A percentile compares a stretch with the other conserved stretches of the same genome.
Conservation (phyloP, 2,888 invertebrate species). For the Dichetophora obliterata region DNA sequence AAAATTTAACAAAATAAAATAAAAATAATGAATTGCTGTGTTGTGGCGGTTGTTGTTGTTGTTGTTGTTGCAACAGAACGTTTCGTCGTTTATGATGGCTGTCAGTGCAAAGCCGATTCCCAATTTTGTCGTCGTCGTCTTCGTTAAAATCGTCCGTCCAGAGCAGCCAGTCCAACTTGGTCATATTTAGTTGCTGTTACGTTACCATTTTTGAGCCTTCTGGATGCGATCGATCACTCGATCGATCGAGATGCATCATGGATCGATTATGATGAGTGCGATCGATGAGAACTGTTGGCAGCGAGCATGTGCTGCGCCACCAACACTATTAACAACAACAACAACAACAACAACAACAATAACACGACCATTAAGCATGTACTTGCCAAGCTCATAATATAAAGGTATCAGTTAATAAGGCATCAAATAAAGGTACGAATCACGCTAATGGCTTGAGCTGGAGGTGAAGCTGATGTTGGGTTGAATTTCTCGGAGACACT, state of each 20-base stretch:
- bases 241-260: conserved; percentile 15
- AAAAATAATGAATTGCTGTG: conserved; percentile 45
- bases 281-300: conserved; percentile 12
- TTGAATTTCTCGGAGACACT: conserved; percentile 32
- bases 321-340: neutral
- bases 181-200: conserved; percentile 9
- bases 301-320: neutral
- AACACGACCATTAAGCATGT: neutral
- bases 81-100: conserved; percentile 42
- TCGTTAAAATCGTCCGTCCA: neutral
- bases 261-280: conserved; percentile 5
- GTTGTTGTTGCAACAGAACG: neutral
- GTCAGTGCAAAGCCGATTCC: conserved; percentile 37
- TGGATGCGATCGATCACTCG: neutral
- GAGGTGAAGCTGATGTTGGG: neutral
- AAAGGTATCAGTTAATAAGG: conserved; percentile 28
- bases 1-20: conserved; percentile 17
- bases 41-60: conserved; percentile 18
- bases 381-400: conserved; percentile 21
- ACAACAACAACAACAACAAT: neutral
- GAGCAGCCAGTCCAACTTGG: neutral
- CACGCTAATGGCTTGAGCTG: neutral
- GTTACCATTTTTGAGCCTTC: neutral
- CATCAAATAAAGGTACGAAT: conserved; percentile 21
- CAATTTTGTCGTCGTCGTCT: conserved; percentile 39